Evolutionary conservation across 1,140 invertebrate genomes (phyloP), one percentile per base, ranked within the genome.

Genomic region (Ceratitis capitata): DNA sequence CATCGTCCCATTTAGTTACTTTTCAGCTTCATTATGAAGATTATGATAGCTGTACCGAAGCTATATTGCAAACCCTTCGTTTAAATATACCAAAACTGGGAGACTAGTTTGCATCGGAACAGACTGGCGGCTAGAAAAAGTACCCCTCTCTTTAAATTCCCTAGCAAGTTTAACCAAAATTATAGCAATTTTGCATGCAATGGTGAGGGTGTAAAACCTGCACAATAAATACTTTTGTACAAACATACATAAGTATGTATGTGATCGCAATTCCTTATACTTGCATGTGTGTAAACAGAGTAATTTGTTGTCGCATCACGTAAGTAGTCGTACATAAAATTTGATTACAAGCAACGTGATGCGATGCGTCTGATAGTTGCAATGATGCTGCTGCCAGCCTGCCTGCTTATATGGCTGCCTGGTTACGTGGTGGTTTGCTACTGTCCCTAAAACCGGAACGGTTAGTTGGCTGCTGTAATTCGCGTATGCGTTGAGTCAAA

Each of bases 281-380:
- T 4, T 69, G 29, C 14, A 14, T 64, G 29, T 29, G 26, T 12
- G 32, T 19, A 32, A 39, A 32, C 32, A n/a, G 29, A 58, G 58
- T n/a, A 58, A 84, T 84, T 84, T 84, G 83, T 47, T 78, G 84
- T 85, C 84, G 42, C 64, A 69, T 82, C 84, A 85, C 84, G 84
- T 85, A 85, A 82, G 84, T 56, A n/a, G 39, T 42, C 29, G 26
- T 35, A 82, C 69, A 85, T 85, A 85, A 85, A 85, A 85, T 74
- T 85, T 85, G 84, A 85, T 85, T 85, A 85, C 49, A 85, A 3
- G 26, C n/a, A n/a, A 78, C 69, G 69, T 78, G 69, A 78, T 78
- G 69, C 39, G 69, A 78, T 78, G 69, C 69, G 69, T 47, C 69
- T 78, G 69, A 45, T 78, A 78, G 35, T 39, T 78, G 69, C 69